Evolutionary conservation across 2,113 vertebrate species (phyloP).

Genomic region (Nipponia nippon): DNA sequence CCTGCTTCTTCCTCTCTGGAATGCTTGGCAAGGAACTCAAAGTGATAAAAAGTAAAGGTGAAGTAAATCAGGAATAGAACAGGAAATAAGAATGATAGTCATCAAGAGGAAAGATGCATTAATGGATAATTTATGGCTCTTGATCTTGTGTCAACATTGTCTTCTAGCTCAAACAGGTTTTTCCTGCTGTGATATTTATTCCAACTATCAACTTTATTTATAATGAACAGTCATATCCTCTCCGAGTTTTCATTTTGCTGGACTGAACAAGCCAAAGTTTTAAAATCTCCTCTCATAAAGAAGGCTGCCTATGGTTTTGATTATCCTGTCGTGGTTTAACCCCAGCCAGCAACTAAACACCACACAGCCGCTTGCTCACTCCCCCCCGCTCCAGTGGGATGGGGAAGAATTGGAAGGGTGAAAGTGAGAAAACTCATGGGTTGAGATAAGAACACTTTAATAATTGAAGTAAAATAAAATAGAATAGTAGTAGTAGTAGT

Average conservation of each 20-base stretch:
- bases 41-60: neutral
- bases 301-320: neutral
- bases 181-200: neutral
- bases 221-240: neutral
- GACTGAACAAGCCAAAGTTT: neutral
- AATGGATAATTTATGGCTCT: neutral
- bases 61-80: neutral
- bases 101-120: neutral
- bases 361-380: too few species aligned
- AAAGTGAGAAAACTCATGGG: too few species aligned
- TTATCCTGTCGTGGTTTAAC: neutral
- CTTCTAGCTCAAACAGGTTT: neutral
- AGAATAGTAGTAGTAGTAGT: too few species aligned
- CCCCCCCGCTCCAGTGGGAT: too few species aligned
- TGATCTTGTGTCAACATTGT: neutral
- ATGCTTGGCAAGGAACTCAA: neutral
- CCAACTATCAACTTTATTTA: neutral
- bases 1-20: neutral
- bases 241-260: neutral
- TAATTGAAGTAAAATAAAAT: too few species aligned
- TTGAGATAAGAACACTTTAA: too few species aligned
- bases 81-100: neutral
- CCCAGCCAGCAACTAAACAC: too few species aligned
- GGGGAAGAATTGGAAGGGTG: too few species aligned
- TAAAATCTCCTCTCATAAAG: neutral